A percentile compares a stretch with the other conserved stretches of the same genome.
phyloP scores from a whole-genome alignment of 2,888 invertebrate species.

The Entomobrya multifasciata region DNA sequence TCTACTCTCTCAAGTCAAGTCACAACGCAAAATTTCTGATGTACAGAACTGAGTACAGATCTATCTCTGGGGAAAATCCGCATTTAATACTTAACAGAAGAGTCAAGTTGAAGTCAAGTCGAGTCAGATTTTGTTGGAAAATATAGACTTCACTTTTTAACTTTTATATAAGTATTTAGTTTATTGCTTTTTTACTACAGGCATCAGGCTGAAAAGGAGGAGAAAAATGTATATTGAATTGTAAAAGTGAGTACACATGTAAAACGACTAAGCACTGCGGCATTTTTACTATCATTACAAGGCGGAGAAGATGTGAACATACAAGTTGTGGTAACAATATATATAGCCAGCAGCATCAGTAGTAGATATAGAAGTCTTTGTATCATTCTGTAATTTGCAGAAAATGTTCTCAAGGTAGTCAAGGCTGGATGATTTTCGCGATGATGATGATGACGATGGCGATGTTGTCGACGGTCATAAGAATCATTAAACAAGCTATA shows the following conservation, averaged over 20 bases:
- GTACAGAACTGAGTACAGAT: too few relatives aligned
- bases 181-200: conserved; percentile 20
- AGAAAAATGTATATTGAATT: neutral
- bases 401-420: conserved; percentile 68
- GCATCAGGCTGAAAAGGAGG: neutral
- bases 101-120: too few relatives aligned
- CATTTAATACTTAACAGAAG: conserved; percentile 1
- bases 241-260: conserved; percentile 12
- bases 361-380: neutral
- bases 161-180: neutral
- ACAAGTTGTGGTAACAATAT: too few relatives aligned
- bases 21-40: neutral
- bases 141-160: too few relatives aligned
- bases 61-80: conserved; percentile 41
- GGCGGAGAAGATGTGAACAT: neutral
- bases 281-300: conserved; percentile 9
- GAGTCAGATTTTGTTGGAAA: too few relatives aligned
- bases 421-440: conserved; percentile 69
- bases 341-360: neutral
- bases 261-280: neutral
- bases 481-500: neutral
- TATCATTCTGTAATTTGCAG: neutral
- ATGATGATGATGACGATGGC: conserved; percentile 9
- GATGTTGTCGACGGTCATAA: conserved; percentile 47
- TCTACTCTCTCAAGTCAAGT: neutral